Conservation (phyloP, 2,797 vertebrate genomes). For the Gouania willdenowi region DNA sequence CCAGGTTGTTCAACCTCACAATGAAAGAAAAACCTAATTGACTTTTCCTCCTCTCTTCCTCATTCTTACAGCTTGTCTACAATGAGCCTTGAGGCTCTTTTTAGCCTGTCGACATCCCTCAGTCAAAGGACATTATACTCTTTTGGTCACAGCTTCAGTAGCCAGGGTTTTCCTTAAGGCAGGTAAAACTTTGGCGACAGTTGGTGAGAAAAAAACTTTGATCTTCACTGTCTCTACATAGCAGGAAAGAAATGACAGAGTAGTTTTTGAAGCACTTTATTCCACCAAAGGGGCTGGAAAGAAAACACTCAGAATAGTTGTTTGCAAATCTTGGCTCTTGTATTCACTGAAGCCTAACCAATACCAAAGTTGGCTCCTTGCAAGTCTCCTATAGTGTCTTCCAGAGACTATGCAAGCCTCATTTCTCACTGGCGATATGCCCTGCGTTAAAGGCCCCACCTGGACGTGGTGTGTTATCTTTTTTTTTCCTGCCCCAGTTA, state of each 20-base stretch:
- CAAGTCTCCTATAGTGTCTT: conserved; percentile 55
- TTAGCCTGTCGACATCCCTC: conserved; percentile 61
- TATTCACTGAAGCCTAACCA: conserved; percentile 60
- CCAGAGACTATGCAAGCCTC: conserved; percentile 48
- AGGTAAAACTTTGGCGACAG: conserved; percentile 68
- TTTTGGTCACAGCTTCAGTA: conserved; percentile 69
- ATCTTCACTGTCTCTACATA: conserved; percentile 54
- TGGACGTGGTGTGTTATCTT: conserved; percentile 66
- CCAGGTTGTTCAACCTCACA: conserved; percentile 51
- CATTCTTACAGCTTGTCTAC: conserved; percentile 52
- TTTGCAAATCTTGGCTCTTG: conserved; percentile 59
- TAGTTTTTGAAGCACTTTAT: conserved; percentile 68
- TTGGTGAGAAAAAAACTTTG: conserved; percentile 65
- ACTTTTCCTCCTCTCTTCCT: conserved; percentile 54
- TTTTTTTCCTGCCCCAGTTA: conserved; percentile 58
- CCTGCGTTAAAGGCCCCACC: conserved; percentile 49
- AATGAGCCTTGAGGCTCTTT: conserved; percentile 66
- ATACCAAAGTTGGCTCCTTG: conserved; percentile 53
- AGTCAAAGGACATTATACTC: conserved; percentile 69
- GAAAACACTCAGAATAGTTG: conserved; percentile 60
- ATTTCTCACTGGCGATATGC: conserved; percentile 52
- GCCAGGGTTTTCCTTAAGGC: conserved; percentile 55
- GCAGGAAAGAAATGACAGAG: conserved; percentile 66
- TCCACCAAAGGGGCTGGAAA: conserved; percentile 59
- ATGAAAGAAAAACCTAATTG: conserved; percentile 66